These are phyloP conservation scores for Bambusicola thoracicus DNA, from an alignment of 2,113 vertebrate species.

Conservation along the genomic window DNA sequence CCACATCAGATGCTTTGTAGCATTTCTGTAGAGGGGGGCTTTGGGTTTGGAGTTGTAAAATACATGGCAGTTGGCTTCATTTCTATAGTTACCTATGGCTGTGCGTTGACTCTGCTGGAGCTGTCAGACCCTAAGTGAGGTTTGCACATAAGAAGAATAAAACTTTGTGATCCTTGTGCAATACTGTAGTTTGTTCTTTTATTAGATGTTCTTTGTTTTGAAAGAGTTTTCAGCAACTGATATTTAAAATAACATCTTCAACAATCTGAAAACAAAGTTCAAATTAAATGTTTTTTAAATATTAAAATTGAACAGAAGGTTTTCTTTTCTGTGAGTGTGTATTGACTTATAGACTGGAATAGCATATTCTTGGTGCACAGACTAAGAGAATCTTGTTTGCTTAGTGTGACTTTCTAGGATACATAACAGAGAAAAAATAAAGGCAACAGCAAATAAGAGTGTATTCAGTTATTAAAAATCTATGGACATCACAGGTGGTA, in stretches of 20 bases:
- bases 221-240: background rate
- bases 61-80: fast-evolving
- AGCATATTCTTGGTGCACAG: background rate
- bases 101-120: fast-evolving
- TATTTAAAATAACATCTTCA: background rate
- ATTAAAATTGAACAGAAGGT: background rate
- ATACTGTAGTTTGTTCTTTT: background rate
- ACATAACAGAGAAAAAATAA: background rate
- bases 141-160: background rate
- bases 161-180: background rate
- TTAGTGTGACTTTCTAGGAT: too few species aligned
- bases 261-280: background rate
- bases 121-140: fast-evolving
- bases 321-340: background rate
- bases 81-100: background rate
- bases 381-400: background rate
- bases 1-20: background rate
- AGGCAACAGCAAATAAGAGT: background rate
- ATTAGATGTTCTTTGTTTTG: background rate
- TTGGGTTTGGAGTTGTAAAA: background rate
- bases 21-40: background rate
- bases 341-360: background rate
- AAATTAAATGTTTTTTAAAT: background rate
- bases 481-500: background rate
- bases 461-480: background rate